phyloP scores from a whole-genome alignment of 2,797 vertebrate species.

The Alosa sapidissima region DNA sequence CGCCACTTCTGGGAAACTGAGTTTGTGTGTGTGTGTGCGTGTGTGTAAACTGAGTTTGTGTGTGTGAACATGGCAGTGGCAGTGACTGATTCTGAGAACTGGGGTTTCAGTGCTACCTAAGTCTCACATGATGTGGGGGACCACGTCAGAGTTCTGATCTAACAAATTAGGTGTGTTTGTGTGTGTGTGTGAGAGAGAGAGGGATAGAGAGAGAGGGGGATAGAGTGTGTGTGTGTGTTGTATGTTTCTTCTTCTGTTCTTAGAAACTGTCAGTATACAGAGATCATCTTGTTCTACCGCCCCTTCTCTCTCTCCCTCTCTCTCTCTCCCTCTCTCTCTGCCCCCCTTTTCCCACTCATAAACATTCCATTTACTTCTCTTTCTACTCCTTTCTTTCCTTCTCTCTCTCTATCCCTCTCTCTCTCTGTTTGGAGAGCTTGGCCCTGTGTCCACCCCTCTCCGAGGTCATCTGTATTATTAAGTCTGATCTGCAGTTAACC shows the following conservation, averaged over 20 bases:
- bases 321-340: conserved; percentile 13
- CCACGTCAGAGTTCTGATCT: too few relatives aligned
- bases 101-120: too few relatives aligned
- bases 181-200: neutral
- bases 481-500: neutral
- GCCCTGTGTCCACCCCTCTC: conserved; percentile 28
- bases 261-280: neutral
- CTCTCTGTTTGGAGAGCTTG: conserved; percentile 52
- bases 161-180: neutral
- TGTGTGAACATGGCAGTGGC: neutral
- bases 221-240: conserved; percentile 25
- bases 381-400: conserved; percentile 53
- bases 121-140: too few relatives aligned
- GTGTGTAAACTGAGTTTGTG: conserved; percentile 34
- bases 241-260: conserved; percentile 3
- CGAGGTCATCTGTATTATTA: neutral
- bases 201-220: neutral
- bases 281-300: conserved; percentile 56
- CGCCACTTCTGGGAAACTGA: neutral
- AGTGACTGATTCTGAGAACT: too few relatives aligned
- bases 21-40: conserved; percentile 12
- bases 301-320: conserved; percentile 51
- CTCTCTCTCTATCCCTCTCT: conserved; percentile 64
- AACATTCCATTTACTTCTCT: conserved; percentile 21
- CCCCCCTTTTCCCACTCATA: too few relatives aligned